Evolutionary conservation across 2,113 vertebrate species (phyloP).

Genomic region (Microcebus lehilahytsara): DNA sequence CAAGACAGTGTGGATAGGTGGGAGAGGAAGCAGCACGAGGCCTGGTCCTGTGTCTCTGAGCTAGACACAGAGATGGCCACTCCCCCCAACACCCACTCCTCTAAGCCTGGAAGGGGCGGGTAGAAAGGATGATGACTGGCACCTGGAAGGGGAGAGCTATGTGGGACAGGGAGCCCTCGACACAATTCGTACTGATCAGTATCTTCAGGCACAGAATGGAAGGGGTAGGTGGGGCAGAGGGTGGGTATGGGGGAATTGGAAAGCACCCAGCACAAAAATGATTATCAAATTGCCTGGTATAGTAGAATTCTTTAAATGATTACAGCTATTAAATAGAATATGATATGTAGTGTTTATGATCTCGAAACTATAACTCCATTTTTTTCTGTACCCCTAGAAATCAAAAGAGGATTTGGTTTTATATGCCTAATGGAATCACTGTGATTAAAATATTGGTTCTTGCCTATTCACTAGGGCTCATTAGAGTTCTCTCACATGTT

Average conservation of each 20-base stretch:
- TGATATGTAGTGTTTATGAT: background rate
- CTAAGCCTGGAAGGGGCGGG: background rate
- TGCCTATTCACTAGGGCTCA: background rate
- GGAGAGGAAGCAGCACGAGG: too few relatives aligned
- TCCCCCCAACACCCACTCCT: too few relatives aligned
- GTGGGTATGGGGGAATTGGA: background rate
- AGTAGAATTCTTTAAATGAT: background rate
- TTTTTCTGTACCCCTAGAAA: background rate
- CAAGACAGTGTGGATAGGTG: background rate
- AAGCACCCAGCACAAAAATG: background rate
- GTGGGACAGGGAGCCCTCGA: background rate
- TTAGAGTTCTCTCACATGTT: background rate
- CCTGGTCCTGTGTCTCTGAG: background rate
- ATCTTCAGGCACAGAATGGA: background rate
- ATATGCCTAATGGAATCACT: background rate
- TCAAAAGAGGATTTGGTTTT: background rate
- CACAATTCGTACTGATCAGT: background rate
- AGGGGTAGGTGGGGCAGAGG: background rate
- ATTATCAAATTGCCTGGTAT: background rate
- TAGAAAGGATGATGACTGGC: background rate
- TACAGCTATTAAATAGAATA: background rate
- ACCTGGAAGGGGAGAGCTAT: background rate
- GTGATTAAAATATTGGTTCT: background rate
- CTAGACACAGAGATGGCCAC: background rate
- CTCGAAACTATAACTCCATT: background rate